Evolutionary conservation across 1,140 invertebrate species (phyloP), one percentile per base, ranked within the genome.

Genomic region (Drosophila nannoptera): DNA sequence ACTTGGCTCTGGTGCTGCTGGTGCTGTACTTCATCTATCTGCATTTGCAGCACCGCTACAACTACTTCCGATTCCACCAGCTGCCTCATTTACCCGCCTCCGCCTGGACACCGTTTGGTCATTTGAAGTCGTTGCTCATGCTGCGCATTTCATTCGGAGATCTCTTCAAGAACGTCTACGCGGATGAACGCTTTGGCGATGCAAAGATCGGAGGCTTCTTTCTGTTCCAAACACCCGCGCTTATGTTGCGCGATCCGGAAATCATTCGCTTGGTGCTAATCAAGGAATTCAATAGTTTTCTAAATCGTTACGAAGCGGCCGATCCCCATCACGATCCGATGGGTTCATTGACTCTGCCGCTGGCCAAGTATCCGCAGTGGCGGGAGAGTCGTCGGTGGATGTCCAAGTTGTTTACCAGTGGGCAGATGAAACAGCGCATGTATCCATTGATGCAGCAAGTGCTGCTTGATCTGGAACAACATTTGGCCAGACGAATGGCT

Each of bases 371-470:
- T 58, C 56, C 59, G 1, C 58, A 71, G 12, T 93, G 92, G 92
- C 91, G 90, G 43, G 80, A 88, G 32, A 87, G 92, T 7, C 82
- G 92, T 6, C 88, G 89, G 6, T 90, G 90, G 43, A 83, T 93
- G 42, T 90, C 91, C 0, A 90, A 91, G 29, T 86, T 91, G 8
- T 93, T 93, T 53, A 91, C 92, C 2, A 90, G 90, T 6, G 90
- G 90, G 3, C 92, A 91, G 52, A 76, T 93, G 14, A 92, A 91
- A 45, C 78, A 87, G 8, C 54, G 68, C n/a, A 92, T 93, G 91
- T 92, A 92, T 78, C 90, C 91, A 0, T 35, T 65, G 42, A 73
- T 89, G 53, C 11, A 75, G 11, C 7, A 65, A 7, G 71, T 88
- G 9, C 63, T 69, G 5, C 14, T 29, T 0, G 83, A 87, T 35